Evolutionary conservation across 2,113 vertebrate genomes (phyloP), one percentile per base, ranked within the genome.

Genomic region (Chascanopsetta lugubris): DNA sequence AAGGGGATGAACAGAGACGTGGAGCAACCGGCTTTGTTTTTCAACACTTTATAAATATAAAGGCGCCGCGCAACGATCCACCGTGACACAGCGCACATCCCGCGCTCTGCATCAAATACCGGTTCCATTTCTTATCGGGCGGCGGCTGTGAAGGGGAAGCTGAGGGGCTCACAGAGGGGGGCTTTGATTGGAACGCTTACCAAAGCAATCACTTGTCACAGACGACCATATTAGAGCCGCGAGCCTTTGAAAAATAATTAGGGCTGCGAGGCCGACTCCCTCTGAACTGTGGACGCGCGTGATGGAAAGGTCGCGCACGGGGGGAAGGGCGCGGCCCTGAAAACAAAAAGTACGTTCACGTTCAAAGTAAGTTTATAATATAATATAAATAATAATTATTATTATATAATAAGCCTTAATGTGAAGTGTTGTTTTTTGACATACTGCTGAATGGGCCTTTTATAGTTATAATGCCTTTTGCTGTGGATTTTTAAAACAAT

Each of bases 151-250:
- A 36, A 75, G 72, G 57, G 18, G 30, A n/a, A 69, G 69, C 2
- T 11, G 40, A 47, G 32, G 25, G 36, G 66, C 68, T 56, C 49
- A 50, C 53, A 27, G 27, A 60, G 74, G 32, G 34, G 40, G 42
- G 40, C 59, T 71, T 51, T 66, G 72, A 85, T 78, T 67, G 71
- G 65, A 74, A 69, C 42, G 58, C 49, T n/a, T 48, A 12, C 62
- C 47, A 68, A 69, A 72, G 72, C 75, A 55, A 51, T 76, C 47
- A 53, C 18, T 26, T 38, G 64, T 70, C 61, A 47, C 68, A 20
- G 6, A 46, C 22, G 4, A n/a, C 29, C 22, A 18, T 27, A 59
- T 65, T 55, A 78, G 58, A 9, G 24, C 58, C 62, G 5, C 3
- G 18, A 25, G 40, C 42, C 47, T 55, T 59, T 47, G 15, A 43